These are phyloP conservation scores for Julus scanicus DNA, from an alignment of 2,888 invertebrate species.

Conservation along the genomic window DNA sequence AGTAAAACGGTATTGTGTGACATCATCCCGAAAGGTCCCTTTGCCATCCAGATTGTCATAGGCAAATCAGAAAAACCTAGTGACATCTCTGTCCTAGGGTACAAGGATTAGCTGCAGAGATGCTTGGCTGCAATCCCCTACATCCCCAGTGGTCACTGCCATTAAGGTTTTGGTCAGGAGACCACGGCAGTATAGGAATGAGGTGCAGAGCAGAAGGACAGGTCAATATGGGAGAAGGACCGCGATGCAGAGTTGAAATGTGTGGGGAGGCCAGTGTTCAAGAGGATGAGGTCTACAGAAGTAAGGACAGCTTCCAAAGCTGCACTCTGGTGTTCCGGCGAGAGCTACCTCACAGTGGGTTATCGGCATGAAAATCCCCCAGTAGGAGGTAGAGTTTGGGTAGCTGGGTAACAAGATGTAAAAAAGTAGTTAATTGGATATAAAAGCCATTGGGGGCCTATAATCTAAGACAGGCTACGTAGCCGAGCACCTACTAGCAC, in stretches of 20 bases:
- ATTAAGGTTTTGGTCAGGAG: conserved; percentile 65
- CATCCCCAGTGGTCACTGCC: not conserved
- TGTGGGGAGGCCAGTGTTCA: not conserved
- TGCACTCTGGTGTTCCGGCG: not conserved
- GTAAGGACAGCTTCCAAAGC: not conserved
- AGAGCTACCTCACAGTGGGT: not conserved
- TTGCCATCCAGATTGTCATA: not conserved
- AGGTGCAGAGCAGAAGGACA: not conserved
- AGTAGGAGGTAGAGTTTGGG: not conserved
- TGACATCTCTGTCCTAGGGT: not conserved
- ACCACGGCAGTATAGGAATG: not conserved
- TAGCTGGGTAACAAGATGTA: not conserved
- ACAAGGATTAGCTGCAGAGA: no score
- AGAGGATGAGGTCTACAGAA: not conserved
- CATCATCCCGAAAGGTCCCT: not conserved
- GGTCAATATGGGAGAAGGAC: not conserved
- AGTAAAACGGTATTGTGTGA: no score
- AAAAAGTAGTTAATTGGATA: not conserved
- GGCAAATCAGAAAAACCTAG: not conserved
- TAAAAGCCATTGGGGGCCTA: not conserved
- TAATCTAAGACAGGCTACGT: not conserved
- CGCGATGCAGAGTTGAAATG: not conserved
- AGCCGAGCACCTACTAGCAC: no score
- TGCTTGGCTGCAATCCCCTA: not conserved
- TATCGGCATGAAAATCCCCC: not conserved